Evolutionary conservation across 2,888 invertebrate genomes (phyloP), one percentile per base, ranked within the genome.

Genomic region (Morpho helenor): DNA sequence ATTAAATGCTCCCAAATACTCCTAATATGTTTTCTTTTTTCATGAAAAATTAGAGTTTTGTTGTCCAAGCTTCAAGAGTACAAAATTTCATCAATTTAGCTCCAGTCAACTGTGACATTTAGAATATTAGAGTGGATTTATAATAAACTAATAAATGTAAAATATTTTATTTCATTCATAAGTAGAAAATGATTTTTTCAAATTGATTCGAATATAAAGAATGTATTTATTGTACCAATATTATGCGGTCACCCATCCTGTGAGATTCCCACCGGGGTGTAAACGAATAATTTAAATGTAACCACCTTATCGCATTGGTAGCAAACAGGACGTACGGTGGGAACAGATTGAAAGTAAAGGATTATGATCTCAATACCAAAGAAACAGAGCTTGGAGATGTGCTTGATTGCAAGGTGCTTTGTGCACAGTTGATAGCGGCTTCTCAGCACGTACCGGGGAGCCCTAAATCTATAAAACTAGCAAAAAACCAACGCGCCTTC

Each of bases 401-500:
- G 23, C 41, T 9, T 16, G 16, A 40, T 31, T 49, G 16, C 1
- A 6, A 7, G n/a, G 43, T 16, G n/a, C 8, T 54, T 52, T 43
- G 42, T 44, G 39, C 16, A 49, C 43, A 41, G 47, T 47, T 48
- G 16, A 45, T 63, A 53, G 61, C 53, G 63, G 66, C 60, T 63
- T 61, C 58, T 56, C 39, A 65, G 61, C 64, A 65, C 66, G 66
- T 65, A 63, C 59, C 60, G 60, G 62, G 71, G 75, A 68, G 71
- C 80, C 77, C 86, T 71, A 78, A 80, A 80, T 79, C 72, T 72
- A 73, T 76, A 64, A 63, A 66, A 57, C 61, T 60, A 60, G 68
- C 75, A 75, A 78, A 80, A 83, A 80, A 64, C 59, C 59, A 64
- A 63, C 52, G 70, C 70, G 70, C 65, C 74, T 87, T 87, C 85